Base-by-base conservation (phyloP, 2,797 vertebrate species). In the Chelidonichthys spinosus region DNA sequence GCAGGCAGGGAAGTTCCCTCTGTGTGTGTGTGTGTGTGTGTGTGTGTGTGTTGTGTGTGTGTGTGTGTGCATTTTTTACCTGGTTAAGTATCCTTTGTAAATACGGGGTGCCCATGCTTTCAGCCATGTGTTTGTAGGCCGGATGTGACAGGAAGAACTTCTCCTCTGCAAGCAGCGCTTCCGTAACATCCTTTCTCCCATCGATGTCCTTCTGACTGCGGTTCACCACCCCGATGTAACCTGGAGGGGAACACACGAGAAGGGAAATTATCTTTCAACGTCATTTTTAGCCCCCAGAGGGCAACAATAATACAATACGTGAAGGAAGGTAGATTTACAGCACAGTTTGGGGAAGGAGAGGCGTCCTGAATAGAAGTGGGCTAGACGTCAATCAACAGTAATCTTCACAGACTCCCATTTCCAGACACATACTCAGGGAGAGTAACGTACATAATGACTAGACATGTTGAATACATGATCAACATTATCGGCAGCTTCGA, bases 171-270 rank as follows among this genome's bases (percentile, higher is more conserved):
- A 91, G 63, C 78, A 96, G 89, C 40, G 96, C 95, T 0, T 92
- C 92, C n/a, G 92, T 92, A 67, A 96, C 95, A 82, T 96, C 95
- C 84, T 96, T 96, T 84, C 94, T 96, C 15, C 95, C 95, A 40
- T 96, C 94, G 33, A 97, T 96, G 90, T 97, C 96, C 87, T 95
- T 96, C 91, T 97, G 96, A 86, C 96, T 95, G 66, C 95, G 95
- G 89, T 97, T 97, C 60, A 97, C 96, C 69, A 96, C 94, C 36
- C 96, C 96, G 46, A 96, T 90, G 73, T 96, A 97, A 76, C 96
- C 96, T 97, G 84, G 42, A 1, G 32, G 53, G 44, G 72, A 82
- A 68, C 50, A 54, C 35, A 63, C 53, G 18, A 69, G 63, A 73
- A n/a, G 25, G 58, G 58, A 65, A 82, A 61, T 36, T 18, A 68